Percentiles rank a stretch among this genome's conserved stretches.
These are phyloP conservation scores for Oncorhynchus tshawytscha DNA, from an alignment of 2,113 vertebrate species.

Conservation along the genomic window DNA sequence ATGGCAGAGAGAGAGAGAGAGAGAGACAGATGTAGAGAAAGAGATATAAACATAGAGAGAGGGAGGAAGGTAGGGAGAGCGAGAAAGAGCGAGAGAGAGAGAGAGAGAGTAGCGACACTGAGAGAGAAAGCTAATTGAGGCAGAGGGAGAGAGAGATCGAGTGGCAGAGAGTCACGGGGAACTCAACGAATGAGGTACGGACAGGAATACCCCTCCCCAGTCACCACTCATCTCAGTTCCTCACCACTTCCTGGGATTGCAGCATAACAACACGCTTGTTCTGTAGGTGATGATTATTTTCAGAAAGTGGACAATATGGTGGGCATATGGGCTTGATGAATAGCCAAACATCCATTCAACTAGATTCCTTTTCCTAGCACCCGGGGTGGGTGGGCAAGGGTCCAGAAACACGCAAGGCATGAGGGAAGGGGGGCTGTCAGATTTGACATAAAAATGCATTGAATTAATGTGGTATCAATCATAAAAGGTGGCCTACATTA, in stretches of 20 bases:
- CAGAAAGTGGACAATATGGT: not conserved
- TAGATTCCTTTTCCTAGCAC: conserved; percentile 15
- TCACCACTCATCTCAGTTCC: not conserved
- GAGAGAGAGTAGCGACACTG: not conserved
- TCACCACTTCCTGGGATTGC: not conserved
- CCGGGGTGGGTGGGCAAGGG: not conserved
- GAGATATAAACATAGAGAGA: not conserved
- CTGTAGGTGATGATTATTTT: not conserved
- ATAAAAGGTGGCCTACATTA: not conserved
- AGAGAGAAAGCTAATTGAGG: conserved; percentile 4
- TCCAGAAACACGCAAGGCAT: no score
- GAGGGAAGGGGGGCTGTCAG: no score
- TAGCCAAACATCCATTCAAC: conserved; percentile 1
- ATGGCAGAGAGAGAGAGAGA: not conserved
- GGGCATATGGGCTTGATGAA: not conserved
- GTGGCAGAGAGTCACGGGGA: conserved; percentile 2
- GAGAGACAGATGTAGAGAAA: no score
- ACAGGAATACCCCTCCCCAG: conserved; percentile 14
- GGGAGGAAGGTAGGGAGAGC: not conserved
- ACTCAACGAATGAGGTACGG: not conserved
- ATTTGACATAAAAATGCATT: no score
- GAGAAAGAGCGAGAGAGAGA: no score
- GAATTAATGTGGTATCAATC: no score
- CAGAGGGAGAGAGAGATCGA: conserved; percentile 22
- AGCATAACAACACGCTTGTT: not conserved